Base-by-base conservation (phyloP, 2,888 invertebrate genomes). In the Leistus spinibarbis region DNA sequence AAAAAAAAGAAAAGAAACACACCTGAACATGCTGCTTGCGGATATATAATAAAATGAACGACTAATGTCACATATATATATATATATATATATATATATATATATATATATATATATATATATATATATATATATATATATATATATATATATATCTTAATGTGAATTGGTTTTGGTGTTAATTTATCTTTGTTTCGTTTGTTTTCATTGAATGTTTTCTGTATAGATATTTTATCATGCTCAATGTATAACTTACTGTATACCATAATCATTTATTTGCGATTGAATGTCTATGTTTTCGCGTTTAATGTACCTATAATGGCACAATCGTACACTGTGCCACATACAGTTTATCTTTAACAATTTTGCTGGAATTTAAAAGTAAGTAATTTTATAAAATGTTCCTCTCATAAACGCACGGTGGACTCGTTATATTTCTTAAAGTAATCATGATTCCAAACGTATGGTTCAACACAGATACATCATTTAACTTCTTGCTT, bases 401-500 rank as follows among this genome's bases (percentile, higher is more conserved):
- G 40, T 40, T 10, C 40, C 13, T 40, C 13, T 40, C 40, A 40
- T 40, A 40, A 40, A 40, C 40, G 40, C 40, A 40, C 40, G 40
- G 13, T 40, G 40, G 13, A 40, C 40, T 40, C 40, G 40, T 40
- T 40, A 40, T 40, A 7, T 40, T 40, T 13, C 7, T 40, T 40
- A 40, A 4, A 40, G 13, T 5, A 40, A 40, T 40, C 13, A 13
- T 40, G 5, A 40, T 40, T 40, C 13, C 13, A 82, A 83, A 40
- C 40, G 7, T 40, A 40, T 40, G 83, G 82, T 83, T 84, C 83
- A 81, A 85, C 84, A 84, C 84, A 83, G 83, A 84, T 84, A 85
- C 84, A 84, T 84, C 83, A n/a, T n/a, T n/a, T 83, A 81, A 82
- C 84, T 85, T 83, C 82, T 83, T 83, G 84, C 83, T 83, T 82